phyloP scores from a whole-genome alignment of 1,140 invertebrate species.

The Mamestra configurata region DNA sequence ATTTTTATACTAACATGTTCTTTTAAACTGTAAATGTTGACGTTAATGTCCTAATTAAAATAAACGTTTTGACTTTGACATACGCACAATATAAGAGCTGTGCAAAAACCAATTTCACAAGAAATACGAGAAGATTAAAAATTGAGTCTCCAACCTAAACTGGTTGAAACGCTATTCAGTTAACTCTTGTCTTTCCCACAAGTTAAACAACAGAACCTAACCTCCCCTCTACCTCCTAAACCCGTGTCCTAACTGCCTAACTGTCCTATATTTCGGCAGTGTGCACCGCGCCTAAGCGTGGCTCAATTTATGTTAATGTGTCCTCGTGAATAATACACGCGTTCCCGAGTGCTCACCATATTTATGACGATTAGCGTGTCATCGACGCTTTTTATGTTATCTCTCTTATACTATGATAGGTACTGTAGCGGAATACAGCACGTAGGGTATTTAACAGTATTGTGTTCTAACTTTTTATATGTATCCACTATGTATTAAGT shows the following conservation, averaged over 20 bases:
- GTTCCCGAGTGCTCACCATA: constrained; percentile 32
- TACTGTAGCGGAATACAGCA: background rate
- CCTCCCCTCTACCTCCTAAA: background rate
- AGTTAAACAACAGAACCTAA: background rate
- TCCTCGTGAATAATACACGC: constrained; percentile 39
- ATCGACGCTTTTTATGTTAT: constrained; percentile 40
- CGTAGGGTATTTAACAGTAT: too few species aligned
- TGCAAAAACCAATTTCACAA: too few species aligned
- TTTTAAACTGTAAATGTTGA: too few species aligned
- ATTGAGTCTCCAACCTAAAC: too few species aligned
- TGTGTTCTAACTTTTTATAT: too few species aligned
- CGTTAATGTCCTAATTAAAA: too few species aligned
- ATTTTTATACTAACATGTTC: too few species aligned
- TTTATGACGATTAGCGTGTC: constrained; percentile 34
- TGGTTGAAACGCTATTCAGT: too few species aligned
- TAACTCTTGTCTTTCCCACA: background rate
- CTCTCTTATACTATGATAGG: background rate
- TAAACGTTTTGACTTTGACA: too few species aligned
- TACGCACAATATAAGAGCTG: too few species aligned
- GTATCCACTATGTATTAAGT: too few species aligned
- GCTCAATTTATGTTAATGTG: constrained; percentile 35
- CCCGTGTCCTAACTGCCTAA: background rate
- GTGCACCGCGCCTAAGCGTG: constrained; percentile 1
- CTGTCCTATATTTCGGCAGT: background rate
- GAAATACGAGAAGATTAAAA: too few species aligned